Percentiles rank a stretch among this genome's conserved stretches.
Conservation (phyloP, 2,113 vertebrate species). For the Talpa occidentalis region DNA sequence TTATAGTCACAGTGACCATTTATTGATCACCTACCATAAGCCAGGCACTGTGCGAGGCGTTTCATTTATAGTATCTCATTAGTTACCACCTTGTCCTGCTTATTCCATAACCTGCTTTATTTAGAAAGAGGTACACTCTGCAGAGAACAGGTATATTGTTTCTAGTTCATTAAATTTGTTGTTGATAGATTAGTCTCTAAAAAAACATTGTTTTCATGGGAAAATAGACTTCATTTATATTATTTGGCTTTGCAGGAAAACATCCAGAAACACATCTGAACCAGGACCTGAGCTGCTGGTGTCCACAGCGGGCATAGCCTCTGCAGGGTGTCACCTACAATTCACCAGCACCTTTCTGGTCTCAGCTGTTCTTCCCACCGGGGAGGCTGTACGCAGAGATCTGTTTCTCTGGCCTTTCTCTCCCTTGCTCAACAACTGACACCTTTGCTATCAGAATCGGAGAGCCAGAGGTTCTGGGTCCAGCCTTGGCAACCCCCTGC, state of each 20-base stretch:
- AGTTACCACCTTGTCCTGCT: not conserved
- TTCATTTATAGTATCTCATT: not conserved
- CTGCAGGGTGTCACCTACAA: not conserved
- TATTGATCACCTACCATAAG: not conserved
- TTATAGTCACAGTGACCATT: not conserved
- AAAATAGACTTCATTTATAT: constrained; percentile 4
- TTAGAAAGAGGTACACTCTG: not conserved
- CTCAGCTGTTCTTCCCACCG: not conserved
- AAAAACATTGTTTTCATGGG: not conserved
- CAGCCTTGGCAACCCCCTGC: not conserved
- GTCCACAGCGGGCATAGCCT: not conserved
- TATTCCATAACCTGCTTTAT: not conserved
- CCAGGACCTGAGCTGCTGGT: not conserved
- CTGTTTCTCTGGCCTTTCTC: not conserved
- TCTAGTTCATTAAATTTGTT: constrained; percentile 6
- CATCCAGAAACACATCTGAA: not conserved
- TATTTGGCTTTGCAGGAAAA: not conserved
- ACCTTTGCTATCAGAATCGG: not conserved
- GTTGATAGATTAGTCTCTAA: not conserved
- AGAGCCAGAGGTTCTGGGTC: not conserved
- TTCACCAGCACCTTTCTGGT: not conserved
- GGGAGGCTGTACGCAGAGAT: not conserved
- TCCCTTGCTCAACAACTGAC: constrained; percentile 5
- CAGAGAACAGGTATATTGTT: not conserved
- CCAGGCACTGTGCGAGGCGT: not conserved